phyloP scores from a whole-genome alignment of 2,888 invertebrate species.

The Lochmaea capreae region DNA sequence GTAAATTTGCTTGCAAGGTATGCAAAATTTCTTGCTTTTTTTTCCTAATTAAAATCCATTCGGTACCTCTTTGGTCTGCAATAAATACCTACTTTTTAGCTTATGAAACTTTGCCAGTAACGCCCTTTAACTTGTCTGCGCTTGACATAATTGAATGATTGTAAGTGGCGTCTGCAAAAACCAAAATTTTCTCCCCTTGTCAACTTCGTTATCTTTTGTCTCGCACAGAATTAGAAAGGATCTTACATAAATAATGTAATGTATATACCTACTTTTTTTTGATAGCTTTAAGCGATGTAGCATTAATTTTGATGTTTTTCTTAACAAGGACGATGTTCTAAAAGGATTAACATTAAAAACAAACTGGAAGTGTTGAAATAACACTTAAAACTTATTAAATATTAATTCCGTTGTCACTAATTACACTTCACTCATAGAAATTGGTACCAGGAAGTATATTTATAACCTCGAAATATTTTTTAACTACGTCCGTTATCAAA shows the following conservation, averaged over 20 bases:
- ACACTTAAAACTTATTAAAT: no score
- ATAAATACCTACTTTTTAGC: constrained; percentile 4
- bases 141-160: constrained; percentile 27
- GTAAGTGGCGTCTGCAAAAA: constrained; percentile 22
- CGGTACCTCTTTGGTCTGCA: background rate
- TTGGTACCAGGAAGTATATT: constrained; percentile 30
- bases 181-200: constrained; percentile 22
- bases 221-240: constrained; percentile 18
- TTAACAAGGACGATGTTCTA: no score
- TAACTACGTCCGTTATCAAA: constrained; percentile 24
- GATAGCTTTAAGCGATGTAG: background rate
- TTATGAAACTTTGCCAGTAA: constrained; percentile 5
- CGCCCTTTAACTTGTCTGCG: constrained; percentile 18
- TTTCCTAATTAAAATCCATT: background rate
- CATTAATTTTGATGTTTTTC: constrained; percentile 3
- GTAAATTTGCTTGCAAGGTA: no score
- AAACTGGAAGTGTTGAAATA: no score
- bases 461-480: constrained; percentile 27
- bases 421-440: constrained; percentile 22
- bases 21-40: no score
- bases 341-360: no score
- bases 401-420: background rate
- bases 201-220: constrained; percentile 21
- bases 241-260: constrained; percentile 8
- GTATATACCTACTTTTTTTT: background rate